These are phyloP conservation scores for Fundulus diaphanus DNA, from an alignment of 2,797 vertebrate species.

Conservation along the genomic window DNA sequence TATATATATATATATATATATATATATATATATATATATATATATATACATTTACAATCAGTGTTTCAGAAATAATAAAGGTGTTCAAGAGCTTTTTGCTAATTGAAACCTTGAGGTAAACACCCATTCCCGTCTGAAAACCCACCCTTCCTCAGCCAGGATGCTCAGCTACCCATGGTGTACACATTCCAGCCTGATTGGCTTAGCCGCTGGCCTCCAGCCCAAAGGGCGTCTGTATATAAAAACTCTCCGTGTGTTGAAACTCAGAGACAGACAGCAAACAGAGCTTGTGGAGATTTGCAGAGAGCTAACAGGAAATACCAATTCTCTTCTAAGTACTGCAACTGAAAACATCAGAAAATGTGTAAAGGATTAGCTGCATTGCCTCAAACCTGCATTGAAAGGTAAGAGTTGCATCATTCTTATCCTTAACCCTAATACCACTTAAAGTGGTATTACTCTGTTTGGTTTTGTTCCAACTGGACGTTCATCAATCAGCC, in stretches of 20 bases:
- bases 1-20: too few relatives aligned
- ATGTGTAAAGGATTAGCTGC: conserved; percentile 96
- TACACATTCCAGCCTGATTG: conserved; percentile 83
- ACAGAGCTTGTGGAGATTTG: conserved; percentile 33
- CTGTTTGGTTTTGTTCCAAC: background rate
- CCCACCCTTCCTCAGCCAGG: conserved; percentile 50
- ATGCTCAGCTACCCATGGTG: conserved; percentile 23
- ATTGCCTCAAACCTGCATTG: conserved; percentile 90
- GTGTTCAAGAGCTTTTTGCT: conserved; percentile 11
- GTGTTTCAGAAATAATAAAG: too few relatives aligned
- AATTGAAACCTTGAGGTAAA: conserved; percentile 57
- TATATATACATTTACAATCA: too few relatives aligned
- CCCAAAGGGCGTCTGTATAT: conserved; percentile 79
- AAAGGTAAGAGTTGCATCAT: conserved; percentile 82
- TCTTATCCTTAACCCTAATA: background rate
- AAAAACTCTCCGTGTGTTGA: conserved; percentile 62
- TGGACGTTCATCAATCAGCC: background rate
- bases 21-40: too few relatives aligned
- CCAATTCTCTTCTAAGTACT: conserved; percentile 38
- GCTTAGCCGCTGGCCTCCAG: conserved; percentile 71
- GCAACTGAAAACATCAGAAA: conserved; percentile 66
- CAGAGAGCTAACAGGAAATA: conserved; percentile 22
- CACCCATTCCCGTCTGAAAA: conserved; percentile 32
- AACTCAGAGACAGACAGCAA: conserved; percentile 72
- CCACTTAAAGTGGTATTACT: background rate